These are phyloP conservation scores for Chaetoderma sp. DNA, from an alignment of 2,888 invertebrate species.

Conservation along the genomic window DNA sequence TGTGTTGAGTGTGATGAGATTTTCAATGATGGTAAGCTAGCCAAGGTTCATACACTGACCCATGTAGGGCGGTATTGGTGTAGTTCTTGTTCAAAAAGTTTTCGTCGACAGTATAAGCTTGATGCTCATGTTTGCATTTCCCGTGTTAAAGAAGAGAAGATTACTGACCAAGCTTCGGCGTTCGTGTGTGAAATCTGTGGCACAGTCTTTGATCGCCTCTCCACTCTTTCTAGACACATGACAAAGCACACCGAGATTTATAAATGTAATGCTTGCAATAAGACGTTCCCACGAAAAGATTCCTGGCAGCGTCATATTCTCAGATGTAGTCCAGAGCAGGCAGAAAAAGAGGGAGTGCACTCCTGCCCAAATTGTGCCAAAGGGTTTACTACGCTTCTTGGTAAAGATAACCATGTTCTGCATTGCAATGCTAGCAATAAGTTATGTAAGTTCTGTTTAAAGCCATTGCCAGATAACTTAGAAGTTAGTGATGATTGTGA, in stretches of 20 bases:
- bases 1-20: slow-evolving; percentile 42
- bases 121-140: slow-evolving; percentile 31
- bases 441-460: slow-evolving; percentile 49
- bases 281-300: slow-evolving; percentile 59
- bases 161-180: slow-evolving; percentile 10
- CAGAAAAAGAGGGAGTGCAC: slow-evolving; percentile 46
- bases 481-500: slow-evolving; percentile 38
- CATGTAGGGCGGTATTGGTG: not conserved
- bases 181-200: slow-evolving; percentile 61
- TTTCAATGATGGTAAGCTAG: slow-evolving; percentile 35
- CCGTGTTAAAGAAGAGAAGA: slow-evolving; percentile 25
- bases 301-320: slow-evolving; percentile 58
- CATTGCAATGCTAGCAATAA: slow-evolving; percentile 49
- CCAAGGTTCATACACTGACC: slow-evolving; percentile 17
- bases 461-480: slow-evolving; percentile 47
- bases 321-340: slow-evolving; percentile 53
- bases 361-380: slow-evolving; percentile 61
- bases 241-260: slow-evolving; percentile 69
- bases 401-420: slow-evolving; percentile 50
- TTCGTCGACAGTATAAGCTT: slow-evolving; percentile 26
- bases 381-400: slow-evolving; percentile 55
- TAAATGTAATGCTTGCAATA: slow-evolving; percentile 52
- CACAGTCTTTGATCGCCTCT: slow-evolving; percentile 70
- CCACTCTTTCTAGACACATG: slow-evolving; percentile 72
- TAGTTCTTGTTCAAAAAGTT: slow-evolving; percentile 12